Evolutionary conservation across 2,888 invertebrate species (phyloP), one percentile per base, ranked within the genome.

Genomic region (Cyclophora punctaria): DNA sequence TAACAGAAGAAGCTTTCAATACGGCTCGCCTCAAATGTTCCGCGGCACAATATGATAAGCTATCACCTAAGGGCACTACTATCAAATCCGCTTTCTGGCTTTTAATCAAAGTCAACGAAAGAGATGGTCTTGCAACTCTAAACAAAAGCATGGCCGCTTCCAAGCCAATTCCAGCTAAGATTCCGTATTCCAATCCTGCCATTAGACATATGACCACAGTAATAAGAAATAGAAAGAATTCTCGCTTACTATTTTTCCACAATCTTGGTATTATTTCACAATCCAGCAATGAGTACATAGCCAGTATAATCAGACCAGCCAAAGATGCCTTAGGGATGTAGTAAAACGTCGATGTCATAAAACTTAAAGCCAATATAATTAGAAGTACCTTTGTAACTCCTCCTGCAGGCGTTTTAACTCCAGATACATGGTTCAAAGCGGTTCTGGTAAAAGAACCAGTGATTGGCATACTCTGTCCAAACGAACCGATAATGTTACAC

Each of bases 401-500:
- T 42, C 96, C 95, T 50, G 95, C 89, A 0, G 95, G 93, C 0
- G 97, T 97, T 66, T 92, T 92, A 0, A 96, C 97, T 2, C 97
- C 97, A 58, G 96, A 96, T 40, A 96, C 93, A 71, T 96, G 92
- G 78, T 98, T 98, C 3, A 98, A 92, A 3, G 97, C 97, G 20
- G 97, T 94, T 65, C 96, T 90, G 0, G 95, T 94, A 77, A 96
- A 96, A 3, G 95, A 95, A 47, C 95, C 97, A 33, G 95, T 93
- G 0, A 94, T 91, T 0, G 98, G 97, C 93, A 98, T 96, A 20
- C 97, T 95, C 35, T 91, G 90, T 3, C 95, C 92, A 75, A 97
- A 96, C 34, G 95, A 94, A 45, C 96, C 95, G 49, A 94, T 71
- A 7, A 97, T 84, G 73, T 97, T 98, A 63, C 95, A 93, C 1